Evolutionary conservation across 2,888 invertebrate species (phyloP), one percentile per base, ranked within the genome.

Genomic region (Drosophila limbata): DNA sequence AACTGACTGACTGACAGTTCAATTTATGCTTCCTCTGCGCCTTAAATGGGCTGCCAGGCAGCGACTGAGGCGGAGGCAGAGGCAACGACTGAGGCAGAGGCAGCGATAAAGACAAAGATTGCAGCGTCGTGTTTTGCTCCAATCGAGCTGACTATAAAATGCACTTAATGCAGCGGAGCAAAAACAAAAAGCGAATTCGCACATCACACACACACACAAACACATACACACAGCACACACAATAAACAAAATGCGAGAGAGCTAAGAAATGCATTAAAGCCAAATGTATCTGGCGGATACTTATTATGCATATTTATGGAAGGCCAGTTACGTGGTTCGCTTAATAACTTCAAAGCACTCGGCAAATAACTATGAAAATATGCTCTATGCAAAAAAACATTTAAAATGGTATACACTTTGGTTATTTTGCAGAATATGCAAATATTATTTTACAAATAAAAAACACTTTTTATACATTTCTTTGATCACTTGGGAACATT

Each of bases 141-240:
- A 62, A 55, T 61, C 69, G 64, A 65, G 65, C 73, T 78, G 82
- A 90, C 91, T 83, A 88, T 91, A 77, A 90, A 91, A 90, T 90
- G 90, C 90, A 90, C 91, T 90, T 89, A 90, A 88, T 77, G 84
- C 86, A 75, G 53, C 73, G 57, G 28, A 37, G 60, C 52, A 66
- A 62, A 47, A 70, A 56, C 9, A 61, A 56, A 51, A 52, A 33
- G 31, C 40, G 40, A 63, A 56, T 50, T 45, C 31, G 33, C 51
- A 31, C 66, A 57, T 11, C 19, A 52, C 33, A 19, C 15, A 44
- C 51, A 48, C 17, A 40, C 17, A 40, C 19, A 44, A 42, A 48
- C 17, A 40, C 17, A 40, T 11, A 42, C 40, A 40, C 40, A 42
- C 37, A 42, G 9, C 10, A 10, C 19, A 25, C 11, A 25, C 60